Evolutionary conservation across 2,113 vertebrate genomes (phyloP).

Genomic region (Ochotona princeps): DNA sequence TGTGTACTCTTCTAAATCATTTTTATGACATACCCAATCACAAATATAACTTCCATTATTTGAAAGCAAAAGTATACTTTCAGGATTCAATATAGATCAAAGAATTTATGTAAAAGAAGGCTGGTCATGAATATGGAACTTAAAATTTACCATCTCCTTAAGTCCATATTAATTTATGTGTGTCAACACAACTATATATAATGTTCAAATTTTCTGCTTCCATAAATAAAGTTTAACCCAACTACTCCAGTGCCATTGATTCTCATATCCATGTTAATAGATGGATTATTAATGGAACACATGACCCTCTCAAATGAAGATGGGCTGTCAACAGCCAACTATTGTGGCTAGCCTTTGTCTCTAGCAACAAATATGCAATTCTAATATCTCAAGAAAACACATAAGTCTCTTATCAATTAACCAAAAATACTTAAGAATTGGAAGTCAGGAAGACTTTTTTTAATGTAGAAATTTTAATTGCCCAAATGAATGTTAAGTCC

Average conservation of each 20-base stretch:
- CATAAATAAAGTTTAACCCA: not conserved
- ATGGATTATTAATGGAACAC: not conserved
- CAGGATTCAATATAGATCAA: not conserved
- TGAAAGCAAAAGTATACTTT: not conserved
- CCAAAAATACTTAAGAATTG: not conserved
- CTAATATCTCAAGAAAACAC: not conserved
- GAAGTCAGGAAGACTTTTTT: not conserved
- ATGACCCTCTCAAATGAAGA: not conserved
- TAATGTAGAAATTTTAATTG: not conserved
- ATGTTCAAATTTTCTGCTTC: not conserved
- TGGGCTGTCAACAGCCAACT: not conserved
- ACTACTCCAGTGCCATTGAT: not conserved
- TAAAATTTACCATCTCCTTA: not conserved
- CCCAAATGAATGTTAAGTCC: not conserved
- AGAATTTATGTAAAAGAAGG: not conserved
- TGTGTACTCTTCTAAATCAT: not conserved
- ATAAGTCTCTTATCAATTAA: not conserved
- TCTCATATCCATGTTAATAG: not conserved
- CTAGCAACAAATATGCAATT: not conserved
- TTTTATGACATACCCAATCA: not conserved
- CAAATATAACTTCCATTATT: not conserved
- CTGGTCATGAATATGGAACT: not conserved
- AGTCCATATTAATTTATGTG: not conserved
- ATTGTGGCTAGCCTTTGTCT: not conserved
- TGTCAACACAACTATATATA: not conserved